phyloP scores from a whole-genome alignment of 2,888 invertebrate genomes.

The Tenthredo distinguenda region DNA sequence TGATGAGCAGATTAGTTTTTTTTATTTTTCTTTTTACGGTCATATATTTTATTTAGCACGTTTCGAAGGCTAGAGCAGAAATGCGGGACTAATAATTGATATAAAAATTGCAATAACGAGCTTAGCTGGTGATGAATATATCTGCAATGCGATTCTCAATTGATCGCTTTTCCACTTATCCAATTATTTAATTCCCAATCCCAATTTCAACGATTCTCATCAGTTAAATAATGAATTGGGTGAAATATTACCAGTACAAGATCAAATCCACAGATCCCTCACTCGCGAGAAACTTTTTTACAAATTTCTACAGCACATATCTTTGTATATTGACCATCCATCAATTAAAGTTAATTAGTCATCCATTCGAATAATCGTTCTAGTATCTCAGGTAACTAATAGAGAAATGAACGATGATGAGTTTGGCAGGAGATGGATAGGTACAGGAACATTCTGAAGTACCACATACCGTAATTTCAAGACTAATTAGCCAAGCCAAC shows the following conservation, averaged over 20 bases:
- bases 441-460: no score
- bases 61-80: no score
- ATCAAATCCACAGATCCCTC: not conserved
- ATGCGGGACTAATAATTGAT: not conserved
- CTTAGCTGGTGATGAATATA: not conserved
- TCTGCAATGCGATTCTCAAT: not conserved
- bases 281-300: no score
- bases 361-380: not conserved
- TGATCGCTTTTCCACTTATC: not conserved
- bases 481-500: not conserved
- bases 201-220: not conserved
- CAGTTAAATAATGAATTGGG: not conserved
- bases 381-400: no score
- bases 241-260: not conserved
- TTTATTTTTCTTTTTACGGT: no score
- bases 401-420: no score
- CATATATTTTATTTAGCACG: no score
- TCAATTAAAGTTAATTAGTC: not conserved
- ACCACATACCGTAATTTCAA: no score
- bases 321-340: not conserved
- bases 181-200: not conserved
- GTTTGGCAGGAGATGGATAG: no score
- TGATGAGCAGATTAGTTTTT: no score
- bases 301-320: no score
- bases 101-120: not conserved